Evolutionary conservation across 2,888 invertebrate genomes (phyloP).

Genomic region (Dilophus febrilis): DNA sequence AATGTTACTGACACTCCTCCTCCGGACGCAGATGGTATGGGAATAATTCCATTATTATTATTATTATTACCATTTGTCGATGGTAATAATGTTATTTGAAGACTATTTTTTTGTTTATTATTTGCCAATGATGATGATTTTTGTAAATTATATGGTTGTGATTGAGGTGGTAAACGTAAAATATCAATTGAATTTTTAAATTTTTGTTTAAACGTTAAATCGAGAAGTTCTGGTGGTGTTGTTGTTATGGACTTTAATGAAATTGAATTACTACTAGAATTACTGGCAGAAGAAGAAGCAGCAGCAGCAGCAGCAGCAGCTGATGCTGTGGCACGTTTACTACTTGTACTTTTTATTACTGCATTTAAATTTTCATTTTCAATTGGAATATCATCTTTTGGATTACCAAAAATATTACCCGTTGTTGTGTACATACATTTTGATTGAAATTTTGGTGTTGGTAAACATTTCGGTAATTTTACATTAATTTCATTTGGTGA

Average conservation of each 20-base stretch:
- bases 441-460: conserved; percentile 8
- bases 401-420: conserved; percentile 12
- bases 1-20: conserved; percentile 2
- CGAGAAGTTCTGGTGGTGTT: not conserved
- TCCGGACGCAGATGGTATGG: too few species aligned
- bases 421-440: conserved; percentile 12
- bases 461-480: too few species aligned
- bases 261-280: too few species aligned
- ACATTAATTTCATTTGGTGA: too few species aligned
- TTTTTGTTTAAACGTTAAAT: conserved; percentile 3
- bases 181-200: conserved; percentile 1
- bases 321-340: not conserved
- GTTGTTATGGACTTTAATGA: not conserved
- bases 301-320: not conserved
- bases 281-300: too few species aligned
- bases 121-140: not conserved
- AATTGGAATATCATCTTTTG: conserved; percentile 7
- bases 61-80: too few species aligned
- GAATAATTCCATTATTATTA: too few species aligned
- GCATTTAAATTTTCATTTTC: conserved; percentile 1
- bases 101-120: conserved; percentile 4
- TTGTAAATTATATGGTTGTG: not conserved
- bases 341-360: conserved; percentile 2
- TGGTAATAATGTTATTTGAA: conserved; percentile 12
- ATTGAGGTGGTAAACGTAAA: conserved; percentile 2